Conservation (phyloP, 2,888 invertebrate genomes). For the Cristatella mucedo region DNA sequence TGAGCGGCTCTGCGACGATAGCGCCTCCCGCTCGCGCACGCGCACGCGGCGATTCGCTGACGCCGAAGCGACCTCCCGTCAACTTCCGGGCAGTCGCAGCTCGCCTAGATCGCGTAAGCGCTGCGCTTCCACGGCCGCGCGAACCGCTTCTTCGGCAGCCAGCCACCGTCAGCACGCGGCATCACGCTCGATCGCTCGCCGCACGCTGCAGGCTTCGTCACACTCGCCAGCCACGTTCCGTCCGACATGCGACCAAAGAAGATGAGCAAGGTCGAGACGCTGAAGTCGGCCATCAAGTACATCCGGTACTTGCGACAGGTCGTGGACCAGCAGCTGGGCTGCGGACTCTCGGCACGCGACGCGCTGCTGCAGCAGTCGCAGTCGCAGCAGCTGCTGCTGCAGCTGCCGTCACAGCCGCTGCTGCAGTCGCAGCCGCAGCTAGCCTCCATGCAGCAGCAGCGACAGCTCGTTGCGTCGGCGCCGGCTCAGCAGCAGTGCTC, state of each 20-base stretch:
- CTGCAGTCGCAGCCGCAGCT: constrained; percentile 3
- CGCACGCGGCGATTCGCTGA: too few species aligned
- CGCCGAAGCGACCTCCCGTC: too few species aligned
- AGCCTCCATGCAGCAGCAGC: not conserved
- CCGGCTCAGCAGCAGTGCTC: too few species aligned
- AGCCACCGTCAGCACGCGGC: too few species aligned
- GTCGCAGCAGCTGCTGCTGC: not conserved
- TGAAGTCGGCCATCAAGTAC: constrained; percentile 5
- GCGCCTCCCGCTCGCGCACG: too few species aligned
- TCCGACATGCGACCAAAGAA: constrained; percentile 2
- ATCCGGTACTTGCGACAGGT: not conserved
- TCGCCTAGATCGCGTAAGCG: too few species aligned
- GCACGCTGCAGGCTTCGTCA: constrained; percentile 5
- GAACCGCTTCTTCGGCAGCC: too few species aligned
- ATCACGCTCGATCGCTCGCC: too few species aligned
- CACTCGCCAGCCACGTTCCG: constrained; percentile 7
- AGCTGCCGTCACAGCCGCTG: constrained; percentile 3
- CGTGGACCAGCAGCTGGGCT: not conserved
- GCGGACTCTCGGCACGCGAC: not conserved
- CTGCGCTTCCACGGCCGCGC: too few species aligned
- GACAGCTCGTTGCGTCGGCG: too few species aligned
- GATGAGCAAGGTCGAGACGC: constrained; percentile 8
- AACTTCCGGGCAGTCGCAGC: too few species aligned
- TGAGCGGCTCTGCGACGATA: too few species aligned
- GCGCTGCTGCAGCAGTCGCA: not conserved